These are phyloP conservation scores for Aphis gossypii DNA, from an alignment of 1,140 invertebrate species.

Conservation along the genomic window DNA sequence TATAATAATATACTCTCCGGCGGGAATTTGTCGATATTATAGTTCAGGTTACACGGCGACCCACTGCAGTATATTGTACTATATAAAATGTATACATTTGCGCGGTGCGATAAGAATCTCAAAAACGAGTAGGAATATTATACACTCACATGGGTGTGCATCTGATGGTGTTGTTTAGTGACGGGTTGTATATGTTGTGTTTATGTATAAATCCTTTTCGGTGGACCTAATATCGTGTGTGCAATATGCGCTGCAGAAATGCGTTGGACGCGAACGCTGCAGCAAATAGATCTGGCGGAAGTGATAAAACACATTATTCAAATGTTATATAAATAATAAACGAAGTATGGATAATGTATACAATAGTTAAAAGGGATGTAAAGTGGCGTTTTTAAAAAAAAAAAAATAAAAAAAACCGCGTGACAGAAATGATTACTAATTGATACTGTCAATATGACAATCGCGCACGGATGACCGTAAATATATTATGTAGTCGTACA, in stretches of 20 bases:
- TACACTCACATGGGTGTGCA: too few species aligned
- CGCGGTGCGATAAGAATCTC: conserved; percentile 12
- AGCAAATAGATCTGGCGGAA: neutral
- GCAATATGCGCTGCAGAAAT: neutral
- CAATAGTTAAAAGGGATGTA: neutral
- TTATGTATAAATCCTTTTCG: neutral
- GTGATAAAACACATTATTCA: neutral
- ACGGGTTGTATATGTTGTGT: neutral
- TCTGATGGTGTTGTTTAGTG: neutral
- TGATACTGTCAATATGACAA: conserved; percentile 39
- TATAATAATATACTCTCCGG: neutral
- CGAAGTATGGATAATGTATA: neutral
- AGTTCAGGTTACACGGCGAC: conserved; percentile 24
- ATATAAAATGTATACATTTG: neutral
- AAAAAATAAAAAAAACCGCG: neutral
- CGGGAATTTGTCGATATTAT: conserved; percentile 22
- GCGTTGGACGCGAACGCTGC: neutral
- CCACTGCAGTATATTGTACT: neutral
- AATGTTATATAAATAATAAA: conserved; percentile 14
- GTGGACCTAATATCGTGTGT: neutral
- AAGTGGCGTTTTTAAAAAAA: neutral
- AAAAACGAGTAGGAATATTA: neutral
- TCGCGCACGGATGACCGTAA: neutral
- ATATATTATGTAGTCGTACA: neutral
- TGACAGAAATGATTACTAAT: conserved; percentile 37